Evolutionary conservation across 2,797 vertebrate genomes (phyloP), one percentile per base, ranked within the genome.

Genomic region (Apogon talboti): DNA sequence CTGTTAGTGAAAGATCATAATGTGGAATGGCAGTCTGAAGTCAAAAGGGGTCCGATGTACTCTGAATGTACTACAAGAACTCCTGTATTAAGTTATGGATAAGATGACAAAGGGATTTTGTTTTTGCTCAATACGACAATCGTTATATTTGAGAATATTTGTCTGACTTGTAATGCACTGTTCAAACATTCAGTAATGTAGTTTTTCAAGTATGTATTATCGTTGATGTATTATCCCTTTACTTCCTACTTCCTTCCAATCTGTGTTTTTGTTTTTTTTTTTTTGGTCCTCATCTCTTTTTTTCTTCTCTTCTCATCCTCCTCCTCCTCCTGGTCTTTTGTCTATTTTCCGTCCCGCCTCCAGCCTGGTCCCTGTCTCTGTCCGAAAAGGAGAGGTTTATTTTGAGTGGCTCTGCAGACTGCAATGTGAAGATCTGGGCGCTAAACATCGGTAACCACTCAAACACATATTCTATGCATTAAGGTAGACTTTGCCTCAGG

Each of bases 391-490:
- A 94, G 85, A 79, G 91, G 78, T 93, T 95, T 63, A 89, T 95
- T 71, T 71, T 94, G 70, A 95, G 94, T 64, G 93, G 93, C 78
- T 94, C 94, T 0, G 90, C 83, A 4, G 94, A 95, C 89, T 92
- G 94, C 85, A 86, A 75, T 49, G 92, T 95, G 78, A 94, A 88
- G 87, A 90, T 94, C 76, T 95, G 94, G 94, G 91, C 90, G 59
- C 85, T 95, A 70, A 91, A 71, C 74, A 81, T 91, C 21, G 94
- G 94, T 95, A 66, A 42, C 30, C 50, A 28, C 63, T 72, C 73
- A 60, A 2, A 63, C 48, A 76, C 4, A 49, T 49, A 58, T 18
- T 18, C 13, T 44, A 49, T 68, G 44, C 52, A 50, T 66, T 46
- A 49, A 60, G 24, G 61, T 60, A 46, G 53, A 56, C 7, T 19